Percentiles rank a stretch among this genome's conserved stretches.
phyloP scores from a whole-genome alignment of 2,888 invertebrate species.

The Troides helena region DNA sequence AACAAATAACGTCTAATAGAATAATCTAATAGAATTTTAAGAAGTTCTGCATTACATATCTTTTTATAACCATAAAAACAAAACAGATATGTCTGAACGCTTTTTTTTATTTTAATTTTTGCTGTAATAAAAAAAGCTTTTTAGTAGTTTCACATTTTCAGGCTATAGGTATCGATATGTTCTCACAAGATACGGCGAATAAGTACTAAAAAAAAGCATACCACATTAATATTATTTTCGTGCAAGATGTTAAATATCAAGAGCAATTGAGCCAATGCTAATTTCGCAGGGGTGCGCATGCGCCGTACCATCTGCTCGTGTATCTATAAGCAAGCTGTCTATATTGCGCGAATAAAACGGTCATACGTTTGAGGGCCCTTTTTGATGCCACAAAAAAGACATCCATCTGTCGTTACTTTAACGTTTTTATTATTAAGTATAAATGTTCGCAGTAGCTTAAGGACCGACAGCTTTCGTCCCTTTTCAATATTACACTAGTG shows the following conservation, averaged over 20 bases:
- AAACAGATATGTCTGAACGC: too few species aligned
- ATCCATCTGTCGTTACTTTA: constrained; percentile 27
- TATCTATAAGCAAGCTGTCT: constrained; percentile 25
- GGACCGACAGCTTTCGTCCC: neutral
- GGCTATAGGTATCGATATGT: too few species aligned
- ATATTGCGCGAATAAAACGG: constrained; percentile 27
- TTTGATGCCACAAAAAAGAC: constrained; percentile 22
- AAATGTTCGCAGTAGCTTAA: neutral
- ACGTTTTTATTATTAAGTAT: constrained; percentile 35
- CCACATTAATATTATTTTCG: neutral
- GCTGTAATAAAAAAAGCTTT: too few species aligned
- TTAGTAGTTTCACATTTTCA: too few species aligned
- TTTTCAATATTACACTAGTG: neutral
- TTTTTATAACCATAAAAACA: too few species aligned
- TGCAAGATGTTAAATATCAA: neutral
- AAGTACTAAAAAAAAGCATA: too few species aligned
- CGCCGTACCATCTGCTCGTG: constrained; percentile 20
- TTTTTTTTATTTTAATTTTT: too few species aligned
- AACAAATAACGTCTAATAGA: too few species aligned
- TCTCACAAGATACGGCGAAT: too few species aligned
- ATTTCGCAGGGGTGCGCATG: constrained; percentile 21
- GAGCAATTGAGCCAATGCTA: constrained; percentile 20
- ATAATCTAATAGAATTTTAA: too few species aligned
- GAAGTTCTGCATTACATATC: too few species aligned
- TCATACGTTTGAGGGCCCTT: constrained; percentile 23